Conservation (phyloP, 1,140 invertebrate genomes). For the Penaeus vannamei region DNA sequence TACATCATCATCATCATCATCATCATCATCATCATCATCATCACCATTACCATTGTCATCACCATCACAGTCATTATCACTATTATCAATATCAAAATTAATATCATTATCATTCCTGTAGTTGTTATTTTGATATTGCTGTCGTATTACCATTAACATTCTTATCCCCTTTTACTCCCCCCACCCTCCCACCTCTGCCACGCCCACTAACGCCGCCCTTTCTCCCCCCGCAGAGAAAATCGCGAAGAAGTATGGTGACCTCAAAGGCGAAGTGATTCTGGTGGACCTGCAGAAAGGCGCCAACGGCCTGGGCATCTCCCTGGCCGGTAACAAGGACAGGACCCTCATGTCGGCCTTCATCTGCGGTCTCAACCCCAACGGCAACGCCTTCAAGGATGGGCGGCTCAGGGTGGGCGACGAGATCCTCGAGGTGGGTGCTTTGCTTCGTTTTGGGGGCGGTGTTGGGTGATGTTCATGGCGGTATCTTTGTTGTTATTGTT, state of each 20-base stretch:
- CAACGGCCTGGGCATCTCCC: slow-evolving; percentile 86
- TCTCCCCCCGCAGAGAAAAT: slow-evolving; percentile 83
- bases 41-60: too few species aligned
- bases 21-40: too few species aligned
- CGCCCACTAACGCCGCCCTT: background rate
- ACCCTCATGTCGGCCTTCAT: slow-evolving; percentile 97
- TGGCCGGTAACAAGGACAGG: slow-evolving; percentile 94
- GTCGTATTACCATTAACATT: background rate
- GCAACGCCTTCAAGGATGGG: slow-evolving; percentile 82
- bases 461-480: slow-evolving; percentile 17
- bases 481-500: background rate
- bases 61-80: too few species aligned
- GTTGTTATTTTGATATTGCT: too few species aligned
- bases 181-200: too few species aligned
- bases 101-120: too few species aligned
- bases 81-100: too few species aligned
- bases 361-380: slow-evolving; percentile 92
- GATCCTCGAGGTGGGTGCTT: slow-evolving; percentile 85
- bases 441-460: background rate
- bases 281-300: slow-evolving; percentile 79
- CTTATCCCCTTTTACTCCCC: background rate
- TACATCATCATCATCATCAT: too few species aligned
- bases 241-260: slow-evolving; percentile 88
- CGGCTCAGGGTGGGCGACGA: slow-evolving; percentile 93
- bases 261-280: slow-evolving; percentile 79